Evolutionary conservation across 1,140 invertebrate genomes (phyloP).

Genomic region (Dolichoris vasculosae): DNA sequence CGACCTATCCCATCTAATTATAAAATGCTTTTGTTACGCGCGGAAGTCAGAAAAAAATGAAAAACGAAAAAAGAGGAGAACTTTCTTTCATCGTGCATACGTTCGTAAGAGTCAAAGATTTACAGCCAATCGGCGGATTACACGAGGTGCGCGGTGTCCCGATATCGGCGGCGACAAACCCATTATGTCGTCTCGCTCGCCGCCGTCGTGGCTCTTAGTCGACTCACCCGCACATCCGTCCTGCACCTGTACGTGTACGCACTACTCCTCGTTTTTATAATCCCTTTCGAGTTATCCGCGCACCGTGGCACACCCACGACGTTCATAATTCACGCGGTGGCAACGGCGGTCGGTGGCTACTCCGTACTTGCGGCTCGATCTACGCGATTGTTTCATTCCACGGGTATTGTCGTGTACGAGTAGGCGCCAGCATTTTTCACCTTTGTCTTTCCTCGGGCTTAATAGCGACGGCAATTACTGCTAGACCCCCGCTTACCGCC

Average conservation of each 20-base stretch:
- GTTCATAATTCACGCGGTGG: slow-evolving; percentile 46
- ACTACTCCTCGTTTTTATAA: background rate
- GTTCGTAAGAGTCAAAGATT: slow-evolving; percentile 59
- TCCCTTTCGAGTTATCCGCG: background rate
- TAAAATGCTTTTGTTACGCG: slow-evolving; percentile 29
- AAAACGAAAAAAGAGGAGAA: slow-evolving; percentile 2
- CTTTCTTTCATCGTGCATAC: slow-evolving; percentile 42
- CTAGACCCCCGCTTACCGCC: background rate
- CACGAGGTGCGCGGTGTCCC: slow-evolving; percentile 4
- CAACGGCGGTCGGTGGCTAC: too few species aligned
- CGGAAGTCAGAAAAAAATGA: background rate
- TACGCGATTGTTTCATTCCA: slow-evolving; percentile 9
- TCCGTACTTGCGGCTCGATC: too few species aligned
- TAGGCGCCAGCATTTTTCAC: background rate
- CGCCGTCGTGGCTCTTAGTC: slow-evolving; percentile 30
- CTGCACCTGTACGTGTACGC: slow-evolving; percentile 6
- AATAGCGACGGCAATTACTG: background rate
- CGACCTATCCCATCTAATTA: slow-evolving; percentile 47
- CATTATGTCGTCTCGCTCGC: slow-evolving; percentile 43
- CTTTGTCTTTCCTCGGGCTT: background rate
- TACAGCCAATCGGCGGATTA: slow-evolving; percentile 67
- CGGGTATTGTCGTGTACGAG: background rate
- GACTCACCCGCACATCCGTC: background rate
- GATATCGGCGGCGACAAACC: slow-evolving; percentile 48
- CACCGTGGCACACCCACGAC: slow-evolving; percentile 49